phyloP scores from a whole-genome alignment of 2,888 invertebrate genomes.

The Anticlea derivata region DNA sequence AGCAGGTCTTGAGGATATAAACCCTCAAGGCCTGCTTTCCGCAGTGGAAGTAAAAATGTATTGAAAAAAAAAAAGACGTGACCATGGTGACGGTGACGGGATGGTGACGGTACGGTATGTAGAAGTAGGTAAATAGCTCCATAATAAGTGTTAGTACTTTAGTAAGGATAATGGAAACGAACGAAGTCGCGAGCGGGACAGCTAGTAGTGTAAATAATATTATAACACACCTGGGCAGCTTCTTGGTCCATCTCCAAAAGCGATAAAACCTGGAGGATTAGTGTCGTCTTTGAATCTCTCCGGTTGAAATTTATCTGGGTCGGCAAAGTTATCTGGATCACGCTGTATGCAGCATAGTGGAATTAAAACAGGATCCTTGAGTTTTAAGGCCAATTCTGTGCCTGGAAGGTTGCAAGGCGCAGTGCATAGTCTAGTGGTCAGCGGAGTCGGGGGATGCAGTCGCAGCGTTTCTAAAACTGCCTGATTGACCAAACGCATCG shows the following conservation, averaged over 20 bases:
- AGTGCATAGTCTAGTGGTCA: slow-evolving; percentile 73
- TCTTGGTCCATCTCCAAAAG: slow-evolving; percentile 76
- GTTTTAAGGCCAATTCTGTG: slow-evolving; percentile 59
- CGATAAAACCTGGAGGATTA: slow-evolving; percentile 66
- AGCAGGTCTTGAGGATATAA: no score
- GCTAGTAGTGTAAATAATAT: no score
- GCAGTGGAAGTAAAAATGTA: no score
- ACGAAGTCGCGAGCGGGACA: no score
- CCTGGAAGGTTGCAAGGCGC: slow-evolving; percentile 60
- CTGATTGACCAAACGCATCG: slow-evolving; percentile 65
- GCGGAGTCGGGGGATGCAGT: slow-evolving; percentile 72
- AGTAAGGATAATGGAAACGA: no score
- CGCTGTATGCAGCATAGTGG: slow-evolving; percentile 72
- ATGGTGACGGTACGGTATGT: no score
- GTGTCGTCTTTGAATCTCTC: slow-evolving; percentile 64
- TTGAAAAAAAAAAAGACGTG: no score
- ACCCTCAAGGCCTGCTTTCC: no score
- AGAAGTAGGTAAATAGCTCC: no score
- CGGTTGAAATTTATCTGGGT: slow-evolving; percentile 73
- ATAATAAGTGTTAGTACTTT: no score
- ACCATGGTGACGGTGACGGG: no score
- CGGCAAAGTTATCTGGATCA: slow-evolving; percentile 64
- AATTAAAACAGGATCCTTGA: slow-evolving; percentile 65
- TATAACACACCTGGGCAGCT: slow-evolving; percentile 69
- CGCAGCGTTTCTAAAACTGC: slow-evolving; percentile 67